A percentile compares a stretch with the other conserved stretches of the same genome.
Conservation (phyloP, 2,797 vertebrate genomes). For the Chromobotia macracanthus region DNA sequence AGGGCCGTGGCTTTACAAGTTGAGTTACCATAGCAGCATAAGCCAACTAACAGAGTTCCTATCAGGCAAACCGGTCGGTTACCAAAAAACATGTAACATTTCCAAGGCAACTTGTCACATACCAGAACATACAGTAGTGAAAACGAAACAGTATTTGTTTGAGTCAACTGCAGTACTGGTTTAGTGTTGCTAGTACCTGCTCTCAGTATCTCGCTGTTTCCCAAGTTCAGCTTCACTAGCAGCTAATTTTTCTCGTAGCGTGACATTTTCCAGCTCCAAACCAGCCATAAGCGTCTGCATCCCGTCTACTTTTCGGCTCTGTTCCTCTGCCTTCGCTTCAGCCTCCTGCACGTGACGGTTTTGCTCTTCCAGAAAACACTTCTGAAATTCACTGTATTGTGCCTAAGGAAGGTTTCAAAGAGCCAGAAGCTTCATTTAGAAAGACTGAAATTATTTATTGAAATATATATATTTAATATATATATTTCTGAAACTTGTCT, state of each 20-base stretch:
- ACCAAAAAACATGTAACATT: not conserved
- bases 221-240: conserved; percentile 74
- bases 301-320: conserved; percentile 75
- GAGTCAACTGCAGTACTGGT: not conserved
- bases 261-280: conserved; percentile 82
- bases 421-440: not conserved
- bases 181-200: conserved; percentile 42
- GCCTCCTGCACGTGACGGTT: conserved; percentile 70
- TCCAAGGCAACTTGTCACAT: not conserved
- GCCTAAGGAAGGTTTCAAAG: conserved; percentile 60
- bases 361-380: conserved; percentile 71
- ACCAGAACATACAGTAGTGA: not conserved
- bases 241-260: conserved; percentile 77
- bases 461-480: no score
- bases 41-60: not conserved
- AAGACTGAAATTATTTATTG: no score
- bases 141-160: no score
- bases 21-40: conserved; percentile 14
- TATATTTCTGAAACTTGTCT: not conserved
- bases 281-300: conserved; percentile 79
- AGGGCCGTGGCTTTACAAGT: not conserved
- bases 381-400: conserved; percentile 67
- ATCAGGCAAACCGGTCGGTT: not conserved
- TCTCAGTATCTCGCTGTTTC: conserved; percentile 71
- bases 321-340: conserved; percentile 67